phyloP scores from a whole-genome alignment of 2,113 vertebrate species.

The Petroica traversi region DNA sequence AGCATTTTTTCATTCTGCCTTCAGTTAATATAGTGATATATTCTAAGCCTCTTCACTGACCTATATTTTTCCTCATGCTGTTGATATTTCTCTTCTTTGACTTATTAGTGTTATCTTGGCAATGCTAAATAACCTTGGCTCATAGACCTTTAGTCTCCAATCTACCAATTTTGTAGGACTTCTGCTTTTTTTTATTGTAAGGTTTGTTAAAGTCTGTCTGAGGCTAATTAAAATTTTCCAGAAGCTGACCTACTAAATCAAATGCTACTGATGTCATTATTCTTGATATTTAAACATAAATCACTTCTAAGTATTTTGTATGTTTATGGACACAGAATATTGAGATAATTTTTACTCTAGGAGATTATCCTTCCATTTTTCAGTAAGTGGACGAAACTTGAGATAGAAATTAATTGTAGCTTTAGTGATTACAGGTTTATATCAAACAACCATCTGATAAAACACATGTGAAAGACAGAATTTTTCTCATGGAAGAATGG shows the following conservation, averaged over 20 bases:
- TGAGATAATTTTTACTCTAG: neutral
- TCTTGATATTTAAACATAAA: neutral
- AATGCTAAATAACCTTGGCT: neutral
- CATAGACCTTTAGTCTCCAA: neutral
- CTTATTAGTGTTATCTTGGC: fast-evolving
- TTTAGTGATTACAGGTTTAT: neutral
- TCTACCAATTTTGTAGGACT: neutral
- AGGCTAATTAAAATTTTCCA: neutral
- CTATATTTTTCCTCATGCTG: neutral
- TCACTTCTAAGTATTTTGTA: neutral
- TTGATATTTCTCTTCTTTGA: neutral
- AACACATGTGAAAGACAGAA: neutral
- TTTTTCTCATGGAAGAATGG: neutral
- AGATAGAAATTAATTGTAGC: neutral
- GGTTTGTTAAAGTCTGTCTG: neutral
- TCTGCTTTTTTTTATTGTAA: neutral
- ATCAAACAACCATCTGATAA: neutral
- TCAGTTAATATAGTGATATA: neutral
- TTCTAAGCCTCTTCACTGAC: neutral
- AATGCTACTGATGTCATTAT: neutral
- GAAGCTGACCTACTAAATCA: neutral
- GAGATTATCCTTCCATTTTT: neutral
- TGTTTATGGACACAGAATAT: neutral
- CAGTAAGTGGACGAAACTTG: neutral
- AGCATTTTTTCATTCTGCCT: neutral